Evolutionary conservation across 1,140 invertebrate species (phyloP).

Genomic region (Propsilocerus akamusi): DNA sequence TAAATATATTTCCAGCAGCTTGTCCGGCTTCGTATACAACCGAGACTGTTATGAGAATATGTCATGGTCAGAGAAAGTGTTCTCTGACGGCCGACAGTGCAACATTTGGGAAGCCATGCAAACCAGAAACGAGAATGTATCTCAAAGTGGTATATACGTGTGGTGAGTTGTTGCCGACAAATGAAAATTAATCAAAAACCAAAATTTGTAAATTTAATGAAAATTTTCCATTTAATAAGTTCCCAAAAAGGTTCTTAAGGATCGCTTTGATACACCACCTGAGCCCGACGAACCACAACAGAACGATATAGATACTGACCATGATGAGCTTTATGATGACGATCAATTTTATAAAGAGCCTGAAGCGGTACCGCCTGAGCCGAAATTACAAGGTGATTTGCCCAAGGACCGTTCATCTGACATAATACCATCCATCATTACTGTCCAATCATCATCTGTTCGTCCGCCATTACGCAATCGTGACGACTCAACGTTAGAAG

Average conservation of each 20-base stretch:
- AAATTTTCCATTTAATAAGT: conserved; percentile 30
- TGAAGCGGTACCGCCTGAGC: conserved; percentile 19
- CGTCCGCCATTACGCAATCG: conserved; percentile 12
- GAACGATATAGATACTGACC: conserved; percentile 24
- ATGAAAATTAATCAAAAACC: background rate
- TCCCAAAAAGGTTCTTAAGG: conserved; percentile 60
- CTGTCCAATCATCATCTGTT: background rate
- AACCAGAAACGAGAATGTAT: conserved; percentile 66
- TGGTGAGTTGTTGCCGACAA: conserved; percentile 70
- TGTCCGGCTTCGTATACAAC: conserved; percentile 74
- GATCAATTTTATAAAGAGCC: conserved; percentile 24
- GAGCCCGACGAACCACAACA: conserved; percentile 47
- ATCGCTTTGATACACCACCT: conserved; percentile 50
- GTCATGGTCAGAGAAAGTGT: conserved; percentile 73
- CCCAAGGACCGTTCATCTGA: conserved; percentile 8
- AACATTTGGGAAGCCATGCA: conserved; percentile 74
- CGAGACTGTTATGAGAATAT: conserved; percentile 73
- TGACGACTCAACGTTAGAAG: conserved; percentile 14
- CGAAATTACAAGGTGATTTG: conserved; percentile 16
- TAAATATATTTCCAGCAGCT: conserved; percentile 33
- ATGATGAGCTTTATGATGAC: conserved; percentile 26
- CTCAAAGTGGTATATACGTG: conserved; percentile 85
- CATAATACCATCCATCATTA: background rate
- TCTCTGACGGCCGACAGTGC: conserved; percentile 60
- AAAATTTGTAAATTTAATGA: conserved; percentile 5